These are phyloP conservation scores for Drosophila tanythrix DNA, from an alignment of 2,888 invertebrate species.

Conservation along the genomic window DNA sequence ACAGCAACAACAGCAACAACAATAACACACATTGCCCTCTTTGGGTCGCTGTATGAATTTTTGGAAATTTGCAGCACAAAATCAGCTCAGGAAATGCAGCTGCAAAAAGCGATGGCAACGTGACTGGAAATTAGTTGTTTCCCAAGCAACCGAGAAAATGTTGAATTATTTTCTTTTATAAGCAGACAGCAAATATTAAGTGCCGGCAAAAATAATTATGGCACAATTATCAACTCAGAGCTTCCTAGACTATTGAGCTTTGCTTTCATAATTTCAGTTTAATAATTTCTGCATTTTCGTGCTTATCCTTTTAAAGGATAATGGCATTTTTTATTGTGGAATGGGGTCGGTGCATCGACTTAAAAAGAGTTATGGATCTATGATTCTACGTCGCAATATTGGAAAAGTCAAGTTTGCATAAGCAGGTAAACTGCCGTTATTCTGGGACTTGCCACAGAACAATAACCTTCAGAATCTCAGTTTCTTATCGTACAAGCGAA, in stretches of 20 bases:
- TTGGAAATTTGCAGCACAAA: constrained; percentile 59
- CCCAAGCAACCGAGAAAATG: not conserved
- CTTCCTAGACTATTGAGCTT: not conserved
- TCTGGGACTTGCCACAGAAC: not conserved
- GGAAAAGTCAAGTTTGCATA: not conserved
- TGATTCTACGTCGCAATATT: not conserved
- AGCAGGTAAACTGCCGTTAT: not conserved
- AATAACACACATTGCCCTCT: constrained; percentile 27
- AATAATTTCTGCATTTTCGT: not conserved
- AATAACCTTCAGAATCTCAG: not conserved
- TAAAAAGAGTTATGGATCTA: not conserved
- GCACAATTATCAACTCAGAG: not conserved
- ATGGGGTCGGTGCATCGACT: no score
- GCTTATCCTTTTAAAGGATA: not conserved
- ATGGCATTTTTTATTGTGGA: not conserved
- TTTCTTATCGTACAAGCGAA: no score
- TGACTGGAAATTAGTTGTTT: not conserved
- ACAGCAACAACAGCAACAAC: constrained; percentile 9
- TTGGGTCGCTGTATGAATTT: constrained; percentile 44
- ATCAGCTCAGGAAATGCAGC: constrained; percentile 57
- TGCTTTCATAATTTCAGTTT: not conserved
- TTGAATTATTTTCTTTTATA: not conserved
- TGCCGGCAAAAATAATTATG: not conserved
- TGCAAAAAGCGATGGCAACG: constrained; percentile 57
- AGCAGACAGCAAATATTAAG: not conserved